Conservation (phyloP, 2,888 invertebrate species). For the Andrena bicolor region DNA sequence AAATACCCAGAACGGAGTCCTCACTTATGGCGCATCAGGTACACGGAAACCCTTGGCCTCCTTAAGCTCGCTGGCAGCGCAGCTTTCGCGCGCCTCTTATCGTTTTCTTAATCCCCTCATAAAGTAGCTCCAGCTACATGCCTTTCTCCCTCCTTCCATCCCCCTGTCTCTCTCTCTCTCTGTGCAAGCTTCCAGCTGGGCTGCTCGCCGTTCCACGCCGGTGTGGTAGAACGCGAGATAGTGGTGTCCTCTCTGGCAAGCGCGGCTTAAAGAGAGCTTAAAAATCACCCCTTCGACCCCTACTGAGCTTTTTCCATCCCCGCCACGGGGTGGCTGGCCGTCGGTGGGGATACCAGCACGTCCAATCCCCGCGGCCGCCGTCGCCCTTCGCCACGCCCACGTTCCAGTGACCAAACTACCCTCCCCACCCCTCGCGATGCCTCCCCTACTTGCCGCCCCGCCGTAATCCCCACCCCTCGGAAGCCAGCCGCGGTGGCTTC, state of each 20-base stretch:
- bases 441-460: conserved; percentile 66
- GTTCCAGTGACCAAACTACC: conserved; percentile 77
- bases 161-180: conserved; percentile 52
- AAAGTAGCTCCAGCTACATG: conserved; percentile 74
- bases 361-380: conserved; percentile 82
- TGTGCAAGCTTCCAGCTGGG: conserved; percentile 64
- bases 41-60: conserved; percentile 59
- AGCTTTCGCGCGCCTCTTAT: conserved; percentile 79
- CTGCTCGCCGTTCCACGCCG: conserved; percentile 69
- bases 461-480: conserved; percentile 61
- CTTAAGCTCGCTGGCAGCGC: conserved; percentile 76
- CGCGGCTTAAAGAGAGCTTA: conserved; percentile 81
- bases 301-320: conserved; percentile 76
- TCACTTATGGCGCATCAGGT: conserved; percentile 59
- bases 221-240: conserved; percentile 78
- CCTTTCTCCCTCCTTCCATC: conserved; percentile 41
- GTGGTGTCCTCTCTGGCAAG: conserved; percentile 77
- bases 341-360: conserved; percentile 79
- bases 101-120: conserved; percentile 81
- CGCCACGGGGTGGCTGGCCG: conserved; percentile 32
- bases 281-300: conserved; percentile 80
- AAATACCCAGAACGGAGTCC: conserved; percentile 44
- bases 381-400: conserved; percentile 82
- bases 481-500: conserved; percentile 75
- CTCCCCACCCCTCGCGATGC: conserved; percentile 52